Percentiles rank a stretch among this genome's conserved stretches.
These are phyloP conservation scores for Pogonocichla stellata DNA, from an alignment of 2,113 vertebrate genomes.

Conservation along the genomic window DNA sequence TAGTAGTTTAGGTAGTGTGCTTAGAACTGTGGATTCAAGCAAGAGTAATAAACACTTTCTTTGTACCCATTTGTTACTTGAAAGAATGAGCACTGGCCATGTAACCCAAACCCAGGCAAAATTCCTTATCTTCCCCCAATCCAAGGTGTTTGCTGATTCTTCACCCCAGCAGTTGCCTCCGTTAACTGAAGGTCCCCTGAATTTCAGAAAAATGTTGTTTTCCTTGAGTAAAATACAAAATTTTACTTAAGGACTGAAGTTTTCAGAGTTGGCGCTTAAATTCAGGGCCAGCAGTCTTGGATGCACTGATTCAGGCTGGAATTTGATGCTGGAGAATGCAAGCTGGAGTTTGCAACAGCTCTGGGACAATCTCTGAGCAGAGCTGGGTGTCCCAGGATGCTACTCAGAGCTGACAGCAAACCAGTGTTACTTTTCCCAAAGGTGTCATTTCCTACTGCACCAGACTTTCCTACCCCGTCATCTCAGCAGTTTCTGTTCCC, in stretches of 20 bases:
- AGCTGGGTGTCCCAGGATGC: neutral
- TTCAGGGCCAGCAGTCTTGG: neutral
- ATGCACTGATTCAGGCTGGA: neutral
- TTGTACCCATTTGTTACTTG: neutral
- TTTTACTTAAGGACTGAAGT: neutral
- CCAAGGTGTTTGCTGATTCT: neutral
- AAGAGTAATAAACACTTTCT: neutral
- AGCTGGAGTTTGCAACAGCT: rapidly evolving
- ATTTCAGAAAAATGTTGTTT: neutral
- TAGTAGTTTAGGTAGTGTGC: neutral
- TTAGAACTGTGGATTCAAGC: neutral
- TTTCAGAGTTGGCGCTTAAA: neutral
- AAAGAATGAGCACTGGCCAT: neutral
- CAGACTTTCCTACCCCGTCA: neutral
- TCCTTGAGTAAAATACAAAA: neutral
- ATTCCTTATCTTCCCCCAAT: neutral
- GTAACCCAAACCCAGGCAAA: neutral
- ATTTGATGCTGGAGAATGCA: neutral
- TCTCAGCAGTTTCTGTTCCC: neutral
- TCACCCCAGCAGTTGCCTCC: neutral
- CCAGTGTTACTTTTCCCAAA: neutral
- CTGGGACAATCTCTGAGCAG: neutral
- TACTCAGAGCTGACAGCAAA: neutral
- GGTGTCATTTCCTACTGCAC: neutral
- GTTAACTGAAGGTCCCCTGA: neutral